Evolutionary conservation across 2,888 invertebrate genomes (phyloP).

Genomic region (Drosophila monieri): DNA sequence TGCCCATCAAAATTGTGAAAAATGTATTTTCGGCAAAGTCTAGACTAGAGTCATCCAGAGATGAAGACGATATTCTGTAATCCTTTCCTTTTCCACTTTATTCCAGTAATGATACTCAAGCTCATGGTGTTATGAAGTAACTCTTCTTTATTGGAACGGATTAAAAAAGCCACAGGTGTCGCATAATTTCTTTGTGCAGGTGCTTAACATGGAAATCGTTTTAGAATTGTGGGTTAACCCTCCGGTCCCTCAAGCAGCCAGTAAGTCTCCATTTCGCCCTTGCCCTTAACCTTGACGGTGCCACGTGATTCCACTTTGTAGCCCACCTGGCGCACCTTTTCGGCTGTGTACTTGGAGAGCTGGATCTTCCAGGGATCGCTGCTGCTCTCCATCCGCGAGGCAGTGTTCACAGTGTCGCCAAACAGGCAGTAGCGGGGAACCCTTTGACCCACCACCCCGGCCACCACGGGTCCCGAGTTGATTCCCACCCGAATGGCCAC

Average conservation of each 20-base stretch:
- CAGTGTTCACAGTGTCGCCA: conserved; percentile 96
- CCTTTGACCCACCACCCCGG: conserved; percentile 93
- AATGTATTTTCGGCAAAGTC: conserved; percentile 38
- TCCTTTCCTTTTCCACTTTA: background rate
- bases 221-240: conserved; percentile 18
- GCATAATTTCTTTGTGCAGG: conserved; percentile 37
- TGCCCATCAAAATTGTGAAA: conserved; percentile 59
- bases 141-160: conserved; percentile 45
- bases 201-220: conserved; percentile 26
- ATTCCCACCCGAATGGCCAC: conserved; percentile 87
- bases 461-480: conserved; percentile 94
- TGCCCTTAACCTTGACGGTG: conserved; percentile 92
- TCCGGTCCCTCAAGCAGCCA: conserved; percentile 88
- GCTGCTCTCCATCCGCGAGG: conserved; percentile 93
- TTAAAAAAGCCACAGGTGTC: conserved; percentile 23
- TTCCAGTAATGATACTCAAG: background rate
- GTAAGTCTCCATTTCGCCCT: conserved; percentile 94
- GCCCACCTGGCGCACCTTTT: conserved; percentile 87
- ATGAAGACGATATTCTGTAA: no score
- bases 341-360: conserved; percentile 89
- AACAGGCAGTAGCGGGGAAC: conserved; percentile 95
- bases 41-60: no score
- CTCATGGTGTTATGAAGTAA: conserved; percentile 1
- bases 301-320: conserved; percentile 90
- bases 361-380: conserved; percentile 89